Evolutionary conservation across 2,113 vertebrate genomes (phyloP), one percentile per base, ranked within the genome.

Genomic region (Chinchilla lanigera): DNA sequence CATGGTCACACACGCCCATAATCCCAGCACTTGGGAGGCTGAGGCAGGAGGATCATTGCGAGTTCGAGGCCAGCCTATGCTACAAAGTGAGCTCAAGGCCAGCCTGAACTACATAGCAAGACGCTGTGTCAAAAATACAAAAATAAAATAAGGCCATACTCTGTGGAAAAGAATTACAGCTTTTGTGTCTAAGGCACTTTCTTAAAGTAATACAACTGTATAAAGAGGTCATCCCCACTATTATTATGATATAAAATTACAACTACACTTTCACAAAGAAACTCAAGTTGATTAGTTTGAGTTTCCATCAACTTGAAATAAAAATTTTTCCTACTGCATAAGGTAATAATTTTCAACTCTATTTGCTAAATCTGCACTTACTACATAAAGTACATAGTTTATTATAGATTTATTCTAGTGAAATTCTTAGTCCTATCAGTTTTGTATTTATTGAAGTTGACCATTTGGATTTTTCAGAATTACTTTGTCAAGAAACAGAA

Each of bases 181-280:
- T 80, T 93, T 96, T 24, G 63, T 69, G 73, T 65, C 61, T 44
- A 77, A 96, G 69, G n/a, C 41, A 92, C 75, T 95, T 86, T 91
- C 82, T n/a, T n/a, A 41, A 95, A 93, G 56, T 58, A 63, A 92
- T 73, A 54, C 7, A 95, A n/a, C 1, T 52, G 20, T 52, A 77
- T 11, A 92, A 61, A 63, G n/a, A 44, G 11, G 28, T 84, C 94
- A 86, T 78, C 93, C 65, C 38, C 28, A 84, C 7, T 38, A 84
- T 65, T 77, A 47, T 87, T 94, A 92, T 20, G 75, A 60, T 41
- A 80, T 22, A 75, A 47, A 52, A 89, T 4, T 77, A 56, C 41
- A 52, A 22, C 24, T 54, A 56, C 3, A 83, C 41, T 86, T 73
- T 94, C 54, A 89, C 80, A 82, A 85, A 81, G 54, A 61, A 87